These are phyloP conservation scores for Drosophila algonquin DNA, from an alignment of 2,888 invertebrate genomes.

Conservation along the genomic window DNA sequence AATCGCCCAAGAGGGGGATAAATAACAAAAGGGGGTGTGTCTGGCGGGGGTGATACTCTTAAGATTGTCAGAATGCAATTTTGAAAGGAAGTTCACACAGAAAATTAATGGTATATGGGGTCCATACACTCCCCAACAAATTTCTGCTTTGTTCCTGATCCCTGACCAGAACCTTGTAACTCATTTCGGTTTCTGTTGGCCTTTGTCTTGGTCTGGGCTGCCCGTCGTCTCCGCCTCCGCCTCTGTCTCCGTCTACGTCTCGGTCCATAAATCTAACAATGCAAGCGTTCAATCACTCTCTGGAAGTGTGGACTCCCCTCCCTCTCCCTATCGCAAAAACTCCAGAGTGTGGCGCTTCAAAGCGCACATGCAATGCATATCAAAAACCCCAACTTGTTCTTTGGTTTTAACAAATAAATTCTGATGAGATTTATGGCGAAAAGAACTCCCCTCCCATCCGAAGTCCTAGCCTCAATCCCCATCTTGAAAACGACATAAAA, in stretches of 20 bases:
- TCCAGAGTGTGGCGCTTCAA: slow-evolving; percentile 46
- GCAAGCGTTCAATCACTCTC: slow-evolving; percentile 64
- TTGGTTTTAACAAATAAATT: slow-evolving; percentile 73
- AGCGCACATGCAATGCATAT: slow-evolving; percentile 68
- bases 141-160: slow-evolving; percentile 20
- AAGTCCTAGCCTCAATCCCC: slow-evolving; percentile 38
- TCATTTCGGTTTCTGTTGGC: slow-evolving; percentile 29
- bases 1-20: slow-evolving; percentile 15
- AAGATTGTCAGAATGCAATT: slow-evolving; percentile 49
- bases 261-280: slow-evolving; percentile 68
- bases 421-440: slow-evolving; percentile 69
- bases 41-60: slow-evolving; percentile 7
- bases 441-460: slow-evolving; percentile 22
- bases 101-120: slow-evolving; percentile 51
- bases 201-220: slow-evolving; percentile 38
- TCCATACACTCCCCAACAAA: background rate
- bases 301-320: slow-evolving; percentile 37
- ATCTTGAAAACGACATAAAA: slow-evolving; percentile 63
- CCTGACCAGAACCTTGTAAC: slow-evolving; percentile 19
- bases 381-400: slow-evolving; percentile 50
- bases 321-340: slow-evolving; percentile 11
- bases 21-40: slow-evolving; percentile 15
- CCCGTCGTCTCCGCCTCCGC: no score
- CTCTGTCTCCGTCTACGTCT: background rate
- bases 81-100: slow-evolving; percentile 58